A percentile compares a stretch with the other conserved stretches of the same genome.
phyloP scores from a whole-genome alignment of 2,797 vertebrate genomes.

The Enteromius paludinosus region DNA sequence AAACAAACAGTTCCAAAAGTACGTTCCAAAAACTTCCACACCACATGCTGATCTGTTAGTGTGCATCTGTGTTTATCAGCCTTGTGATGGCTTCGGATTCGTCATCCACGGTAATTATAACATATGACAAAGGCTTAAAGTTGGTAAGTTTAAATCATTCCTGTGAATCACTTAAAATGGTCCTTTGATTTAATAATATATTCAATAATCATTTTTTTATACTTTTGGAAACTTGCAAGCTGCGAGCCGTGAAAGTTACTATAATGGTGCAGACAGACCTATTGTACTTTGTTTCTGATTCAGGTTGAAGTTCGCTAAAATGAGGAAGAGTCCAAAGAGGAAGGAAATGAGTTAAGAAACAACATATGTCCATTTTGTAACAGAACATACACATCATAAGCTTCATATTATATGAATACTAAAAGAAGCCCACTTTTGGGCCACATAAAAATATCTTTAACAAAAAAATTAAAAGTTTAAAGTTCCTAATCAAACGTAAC shows the following conservation, averaged over 20 bases:
- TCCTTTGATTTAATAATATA: neutral
- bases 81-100: constrained; percentile 18
- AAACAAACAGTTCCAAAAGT: constrained; percentile 18
- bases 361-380: constrained; percentile 48
- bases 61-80: constrained; percentile 18
- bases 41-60: constrained; percentile 25
- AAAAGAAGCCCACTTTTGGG: neutral
- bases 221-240: neutral
- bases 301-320: constrained; percentile 48
- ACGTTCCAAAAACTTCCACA: neutral
- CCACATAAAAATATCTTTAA: neutral
- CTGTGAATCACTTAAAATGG: neutral
- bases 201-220: neutral
- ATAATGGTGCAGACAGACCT: constrained; percentile 2
- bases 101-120: neutral
- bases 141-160: neutral
- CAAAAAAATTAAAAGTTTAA: neutral
- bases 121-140: neutral
- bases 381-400: constrained; percentile 8
- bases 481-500: neutral
- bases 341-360: constrained; percentile 60
- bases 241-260: neutral
- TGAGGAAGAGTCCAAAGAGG: constrained; percentile 56
- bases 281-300: constrained; percentile 48
- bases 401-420: constrained; percentile 5